Base-by-base conservation (phyloP, 2,888 invertebrate species). In the Sisyra terminalis region DNA sequence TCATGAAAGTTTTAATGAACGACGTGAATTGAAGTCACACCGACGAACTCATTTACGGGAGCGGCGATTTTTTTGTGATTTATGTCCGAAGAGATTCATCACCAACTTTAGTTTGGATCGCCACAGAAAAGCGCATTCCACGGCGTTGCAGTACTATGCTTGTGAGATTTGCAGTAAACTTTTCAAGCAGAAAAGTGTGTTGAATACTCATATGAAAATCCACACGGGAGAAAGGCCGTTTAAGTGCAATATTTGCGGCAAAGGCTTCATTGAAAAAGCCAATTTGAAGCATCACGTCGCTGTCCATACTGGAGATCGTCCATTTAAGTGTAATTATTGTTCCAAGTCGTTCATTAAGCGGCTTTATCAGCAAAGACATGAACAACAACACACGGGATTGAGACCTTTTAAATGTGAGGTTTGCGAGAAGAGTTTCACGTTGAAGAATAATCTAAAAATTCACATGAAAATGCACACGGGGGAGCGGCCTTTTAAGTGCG, bases 381-480 rank as follows among this genome's bases (percentile, higher is more conserved):
- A 34, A 6, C 16, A 18, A 11, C 17, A 16, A 32, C 41, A 34
- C 18, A 34, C 34, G 8, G 41, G 41, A 7, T n/a, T 34, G 14
- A 15, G 35, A 7, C 41, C 41, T 8, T 17, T 34, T 18, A 34
- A 18, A 11, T 41, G 41, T 16, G 17, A 32, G 4, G 11, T 32
- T 34, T 41, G 41, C 32, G 30, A 34, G 10, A 41, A 41, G 9
- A 29, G 32, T 8, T 41, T 41, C n/a, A 41, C 41, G 4, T 16
- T 41, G 11, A 41, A 41, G n/a, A 41, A 16, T 34, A 31, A 41
- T 16, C 17, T 41, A 41, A 41, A 41, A 16, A 41, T 17, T 16
- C 41, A 34, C 34, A 13, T 29, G 6, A 41, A 41, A 41, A 32
- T 41, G 18, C 35, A 41, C n/a, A 34, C 34, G 5, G 41, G 35